Evolutionary conservation across 2,113 vertebrate genomes (phyloP).

Genomic region (Zonotrichia leucophrys): DNA sequence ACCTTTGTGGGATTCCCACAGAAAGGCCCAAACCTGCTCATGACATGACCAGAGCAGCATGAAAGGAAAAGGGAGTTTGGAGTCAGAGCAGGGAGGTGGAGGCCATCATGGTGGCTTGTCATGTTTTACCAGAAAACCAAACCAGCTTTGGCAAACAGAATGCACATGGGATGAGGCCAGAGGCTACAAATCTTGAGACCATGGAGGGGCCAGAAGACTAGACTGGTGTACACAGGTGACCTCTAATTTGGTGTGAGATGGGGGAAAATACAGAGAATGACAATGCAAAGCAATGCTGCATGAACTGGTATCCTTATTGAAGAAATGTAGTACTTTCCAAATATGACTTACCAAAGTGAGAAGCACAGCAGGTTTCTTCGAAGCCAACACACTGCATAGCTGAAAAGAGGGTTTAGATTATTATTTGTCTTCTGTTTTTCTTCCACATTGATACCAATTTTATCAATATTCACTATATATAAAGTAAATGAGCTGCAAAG

Average conservation of each 20-base stretch:
- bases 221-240: neutral
- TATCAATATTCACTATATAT: neutral
- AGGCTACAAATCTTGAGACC: neutral
- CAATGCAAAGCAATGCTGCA: neutral
- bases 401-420: conserved; percentile 57
- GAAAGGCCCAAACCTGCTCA: neutral
- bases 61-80: neutral
- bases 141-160: neutral
- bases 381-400: conserved; percentile 79
- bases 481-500: neutral
- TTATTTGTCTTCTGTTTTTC: neutral
- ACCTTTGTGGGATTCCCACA: neutral
- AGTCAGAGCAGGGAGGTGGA: neutral
- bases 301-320: neutral
- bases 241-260: neutral
- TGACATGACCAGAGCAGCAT: neutral
- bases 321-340: neutral
- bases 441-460: neutral
- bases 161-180: neutral
- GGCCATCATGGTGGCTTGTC: neutral
- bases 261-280: neutral
- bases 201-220: neutral
- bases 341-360: conserved; percentile 85
- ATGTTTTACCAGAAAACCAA: neutral
- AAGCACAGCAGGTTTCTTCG: conserved; percentile 76